Percentiles rank a stretch among this genome's conserved stretches.
Conservation (phyloP, 2,888 invertebrate species). For the Hermaeophaga mercurialis region DNA sequence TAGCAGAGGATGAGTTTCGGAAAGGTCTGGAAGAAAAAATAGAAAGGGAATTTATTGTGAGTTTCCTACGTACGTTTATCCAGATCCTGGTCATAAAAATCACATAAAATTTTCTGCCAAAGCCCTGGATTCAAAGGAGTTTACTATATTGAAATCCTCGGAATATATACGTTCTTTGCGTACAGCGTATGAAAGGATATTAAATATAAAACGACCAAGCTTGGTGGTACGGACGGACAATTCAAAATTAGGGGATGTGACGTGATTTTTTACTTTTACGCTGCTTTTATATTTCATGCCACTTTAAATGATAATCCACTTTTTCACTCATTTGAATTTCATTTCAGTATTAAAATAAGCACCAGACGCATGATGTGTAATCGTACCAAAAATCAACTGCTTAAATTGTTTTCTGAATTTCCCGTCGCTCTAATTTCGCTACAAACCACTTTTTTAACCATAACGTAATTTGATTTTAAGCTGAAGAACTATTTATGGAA, state of each 20-base stretch:
- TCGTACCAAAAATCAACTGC: too few relatives aligned
- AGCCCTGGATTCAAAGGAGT: constrained; percentile 11
- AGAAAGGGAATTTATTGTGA: constrained; percentile 13
- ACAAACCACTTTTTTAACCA: too few relatives aligned
- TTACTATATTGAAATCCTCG: constrained; percentile 15
- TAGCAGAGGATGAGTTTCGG: constrained; percentile 4
- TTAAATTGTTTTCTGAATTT: too few relatives aligned
- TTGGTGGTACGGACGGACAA: not conserved
- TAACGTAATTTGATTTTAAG: too few relatives aligned
- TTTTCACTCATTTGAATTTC: not conserved
- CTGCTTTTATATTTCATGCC: not conserved
- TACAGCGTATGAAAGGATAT: constrained; percentile 1
- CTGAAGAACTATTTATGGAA: too few relatives aligned
- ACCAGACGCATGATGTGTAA: too few relatives aligned
- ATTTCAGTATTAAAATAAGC: too few relatives aligned
- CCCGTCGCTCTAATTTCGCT: too few relatives aligned
- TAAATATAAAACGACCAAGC: not conserved
- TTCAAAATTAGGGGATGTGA: not conserved
- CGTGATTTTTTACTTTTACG: not conserved
- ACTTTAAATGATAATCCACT: not conserved
- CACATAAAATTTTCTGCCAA: constrained; percentile 9
- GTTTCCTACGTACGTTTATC: constrained; percentile 8
- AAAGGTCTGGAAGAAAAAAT: constrained; percentile 8
- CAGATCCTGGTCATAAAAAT: constrained; percentile 18
- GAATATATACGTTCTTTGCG: not conserved